phyloP scores from a whole-genome alignment of 2,888 invertebrate species.

The Dusona sp. region DNA sequence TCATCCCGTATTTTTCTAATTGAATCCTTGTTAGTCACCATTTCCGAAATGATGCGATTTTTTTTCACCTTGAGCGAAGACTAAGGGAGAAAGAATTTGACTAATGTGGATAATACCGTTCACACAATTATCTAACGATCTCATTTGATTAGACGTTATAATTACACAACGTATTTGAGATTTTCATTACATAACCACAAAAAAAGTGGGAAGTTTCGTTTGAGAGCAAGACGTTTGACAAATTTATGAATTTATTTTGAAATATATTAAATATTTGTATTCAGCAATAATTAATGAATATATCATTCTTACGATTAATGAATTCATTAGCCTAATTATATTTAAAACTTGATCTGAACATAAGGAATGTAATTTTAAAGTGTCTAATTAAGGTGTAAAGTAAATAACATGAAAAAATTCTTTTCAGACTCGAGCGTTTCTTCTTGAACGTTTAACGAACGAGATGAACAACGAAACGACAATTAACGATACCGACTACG shows the following conservation, averaged over 20 bases:
- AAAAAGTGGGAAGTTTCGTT: not conserved
- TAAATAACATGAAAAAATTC: not conserved
- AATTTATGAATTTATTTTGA: too few relatives aligned
- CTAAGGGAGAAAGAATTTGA: not conserved
- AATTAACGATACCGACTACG: constrained; percentile 75
- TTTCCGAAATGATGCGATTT: not conserved
- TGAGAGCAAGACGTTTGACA: not conserved
- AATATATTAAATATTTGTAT: too few relatives aligned
- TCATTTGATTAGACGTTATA: not conserved
- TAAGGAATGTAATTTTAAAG: not conserved
- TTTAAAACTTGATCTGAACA: not conserved
- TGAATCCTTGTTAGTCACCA: not conserved
- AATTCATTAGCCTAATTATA: not conserved
- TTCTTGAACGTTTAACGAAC: constrained; percentile 20
- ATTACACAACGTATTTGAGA: not conserved
- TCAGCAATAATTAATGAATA: too few relatives aligned
- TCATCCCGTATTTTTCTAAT: not conserved
- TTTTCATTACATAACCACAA: not conserved
- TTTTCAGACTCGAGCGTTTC: constrained; percentile 23
- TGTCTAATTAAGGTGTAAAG: not conserved
- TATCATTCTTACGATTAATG: not conserved
- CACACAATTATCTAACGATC: not conserved
- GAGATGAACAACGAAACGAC: constrained; percentile 74
- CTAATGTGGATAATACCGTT: not conserved
- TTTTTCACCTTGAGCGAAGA: not conserved